phyloP scores from a whole-genome alignment of 1,140 invertebrate species.

The Drosophila pruinosa region DNA sequence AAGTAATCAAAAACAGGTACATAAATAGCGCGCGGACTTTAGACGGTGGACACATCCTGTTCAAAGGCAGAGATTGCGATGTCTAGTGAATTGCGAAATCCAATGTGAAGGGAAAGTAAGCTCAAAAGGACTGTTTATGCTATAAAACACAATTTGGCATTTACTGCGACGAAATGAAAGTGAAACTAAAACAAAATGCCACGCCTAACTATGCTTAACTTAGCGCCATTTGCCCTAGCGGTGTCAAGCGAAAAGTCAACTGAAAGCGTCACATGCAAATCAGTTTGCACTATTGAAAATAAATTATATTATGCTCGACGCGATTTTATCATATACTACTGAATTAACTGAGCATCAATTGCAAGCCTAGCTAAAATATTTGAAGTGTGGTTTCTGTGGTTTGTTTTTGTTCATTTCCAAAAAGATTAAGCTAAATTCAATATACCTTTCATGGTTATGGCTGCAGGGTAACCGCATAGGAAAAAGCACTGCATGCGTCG shows the following conservation, averaged over 20 bases:
- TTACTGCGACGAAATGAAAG: neutral
- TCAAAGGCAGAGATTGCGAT: neutral
- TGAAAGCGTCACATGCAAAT: too few species aligned
- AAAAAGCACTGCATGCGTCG: neutral
- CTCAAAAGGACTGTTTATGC: slow-evolving; percentile 3
- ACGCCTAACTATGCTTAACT: neutral
- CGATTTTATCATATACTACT: too few species aligned
- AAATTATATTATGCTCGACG: neutral
- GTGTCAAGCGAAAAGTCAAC: too few species aligned
- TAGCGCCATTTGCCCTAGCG: too few species aligned
- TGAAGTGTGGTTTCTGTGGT: too few species aligned
- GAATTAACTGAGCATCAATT: too few species aligned
- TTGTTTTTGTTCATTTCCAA: too few species aligned
- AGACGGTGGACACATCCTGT: neutral
- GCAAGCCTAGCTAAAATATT: too few species aligned
- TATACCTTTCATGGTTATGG: neutral
- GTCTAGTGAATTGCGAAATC: too few species aligned
- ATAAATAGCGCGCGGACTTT: neutral
- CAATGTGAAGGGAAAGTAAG: neutral
- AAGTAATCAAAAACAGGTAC: slow-evolving; percentile 52
- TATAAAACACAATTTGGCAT: neutral
- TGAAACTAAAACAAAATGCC: neutral
- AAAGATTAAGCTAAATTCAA: neutral
- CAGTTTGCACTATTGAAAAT: neutral
- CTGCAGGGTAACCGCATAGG: neutral